Conservation (phyloP, 2,797 vertebrate genomes). For the Peromyscus melanophrys region DNA sequence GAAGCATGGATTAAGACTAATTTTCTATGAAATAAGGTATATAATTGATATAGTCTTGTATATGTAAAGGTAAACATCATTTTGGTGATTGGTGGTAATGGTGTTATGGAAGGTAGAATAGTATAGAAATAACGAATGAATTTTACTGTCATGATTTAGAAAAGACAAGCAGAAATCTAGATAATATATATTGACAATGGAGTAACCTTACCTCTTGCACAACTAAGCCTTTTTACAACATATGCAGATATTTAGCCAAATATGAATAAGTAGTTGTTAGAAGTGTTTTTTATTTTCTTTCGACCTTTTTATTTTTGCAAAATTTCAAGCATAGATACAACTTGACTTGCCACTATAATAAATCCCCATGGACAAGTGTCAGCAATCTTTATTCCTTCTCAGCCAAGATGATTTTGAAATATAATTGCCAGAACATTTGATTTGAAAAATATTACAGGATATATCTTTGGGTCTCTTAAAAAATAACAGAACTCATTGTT, state of each 20-base stretch:
- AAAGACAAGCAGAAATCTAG: conserved; percentile 38
- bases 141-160: background rate
- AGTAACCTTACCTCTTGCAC: background rate
- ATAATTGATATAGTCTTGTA: conserved; percentile 7
- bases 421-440: conserved; percentile 27
- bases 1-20: conserved; percentile 41
- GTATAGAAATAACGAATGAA: conserved; percentile 42
- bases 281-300: conserved; percentile 56
- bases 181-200: background rate
- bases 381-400: background rate
- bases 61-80: conserved; percentile 8
- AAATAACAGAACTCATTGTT: background rate
- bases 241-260: conserved; percentile 30
- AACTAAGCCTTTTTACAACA: conserved; percentile 8
- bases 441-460: conserved; percentile 63
- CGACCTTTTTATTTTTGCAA: conserved; percentile 22
- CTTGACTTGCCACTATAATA: background rate
- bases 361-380: background rate
- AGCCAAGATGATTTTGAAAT: conserved; percentile 29
- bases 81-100: conserved; percentile 36
- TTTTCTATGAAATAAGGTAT: conserved; percentile 66
- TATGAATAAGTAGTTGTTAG: conserved; percentile 25
- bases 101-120: conserved; percentile 23
- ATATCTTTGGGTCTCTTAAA: conserved; percentile 1
- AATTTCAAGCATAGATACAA: conserved; percentile 60